Base-by-base conservation (phyloP, 2,113 vertebrate genomes). In the Benthochromis sp. region DNA sequence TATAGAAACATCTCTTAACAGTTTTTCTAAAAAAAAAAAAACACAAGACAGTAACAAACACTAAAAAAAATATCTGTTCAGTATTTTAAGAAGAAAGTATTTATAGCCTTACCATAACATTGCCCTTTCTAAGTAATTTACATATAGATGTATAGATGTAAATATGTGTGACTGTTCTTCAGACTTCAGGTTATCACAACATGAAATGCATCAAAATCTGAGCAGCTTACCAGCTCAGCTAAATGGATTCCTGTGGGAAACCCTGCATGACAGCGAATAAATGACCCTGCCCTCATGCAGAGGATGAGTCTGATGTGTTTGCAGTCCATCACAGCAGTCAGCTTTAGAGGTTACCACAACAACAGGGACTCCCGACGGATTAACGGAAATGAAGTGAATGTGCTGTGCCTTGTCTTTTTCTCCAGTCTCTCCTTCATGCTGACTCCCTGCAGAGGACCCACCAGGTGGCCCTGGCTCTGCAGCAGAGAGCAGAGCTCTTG, bases 361-460 rank as follows among this genome's bases (percentile, higher is more conserved):
- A 79, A 79, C 54, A 61, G 63, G 14, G 50, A 40, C 36, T 73
- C 27, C 36, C 9, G 2, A 14, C 2, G 36, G 19, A 24, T 55
- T 47, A 43, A 66, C 9, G 4, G 17, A 59, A 38, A 34, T 31
- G 4, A 36, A 21, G 24, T 12, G 43, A 24, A 52, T 81, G n/a
- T 40, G 55, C 7, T 76, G 71, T 76, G 71, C 16, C 71, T 31
- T 50, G 71, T 76, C 71, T 76, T 76, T 76, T 19, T 53, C 19
- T 71, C 9, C 97, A 99, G 98, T 98, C 97, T 93, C 97, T 99
- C 88, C 98, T 99, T 88, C 98, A 99, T 82, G 98, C 98, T 79
- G 98, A 98, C 97, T 99, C 98, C 84, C 97, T 99, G 89, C 99
- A 99, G 97, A 98, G 99, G 96, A 99, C 99, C 7, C 99, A 99